A percentile compares a stretch with the other conserved stretches of the same genome.
Conservation (phyloP, 1,140 invertebrate species). For the Apis cerana region DNA sequence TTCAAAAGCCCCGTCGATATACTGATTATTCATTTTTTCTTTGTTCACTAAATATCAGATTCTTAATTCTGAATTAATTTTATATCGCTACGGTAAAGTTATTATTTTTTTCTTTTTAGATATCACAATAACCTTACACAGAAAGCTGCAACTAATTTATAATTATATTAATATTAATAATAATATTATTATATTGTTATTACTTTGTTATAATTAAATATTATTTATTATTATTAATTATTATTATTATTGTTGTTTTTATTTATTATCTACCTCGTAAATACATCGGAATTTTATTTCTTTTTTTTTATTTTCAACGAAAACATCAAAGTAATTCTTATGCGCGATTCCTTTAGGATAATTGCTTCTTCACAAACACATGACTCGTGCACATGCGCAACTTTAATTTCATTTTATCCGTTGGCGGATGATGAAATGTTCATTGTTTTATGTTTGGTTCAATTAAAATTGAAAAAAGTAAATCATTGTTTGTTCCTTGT, state of each 20-base stretch:
- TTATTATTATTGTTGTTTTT: slow-evolving; percentile 50
- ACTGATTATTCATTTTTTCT: slow-evolving; percentile 57
- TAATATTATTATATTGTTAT: slow-evolving; percentile 61
- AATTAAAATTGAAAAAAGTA: slow-evolving; percentile 24
- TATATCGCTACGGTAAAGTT: slow-evolving; percentile 71
- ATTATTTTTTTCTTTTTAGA: slow-evolving; percentile 71
- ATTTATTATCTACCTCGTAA: slow-evolving; percentile 60
- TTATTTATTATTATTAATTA: slow-evolving; percentile 63
- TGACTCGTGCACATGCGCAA: slow-evolving; percentile 20
- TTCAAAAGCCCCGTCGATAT: slow-evolving; percentile 65
- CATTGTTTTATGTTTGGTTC: slow-evolving; percentile 6
- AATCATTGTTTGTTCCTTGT: neutral
- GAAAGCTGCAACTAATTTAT: slow-evolving; percentile 75
- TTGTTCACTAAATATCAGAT: slow-evolving; percentile 66
- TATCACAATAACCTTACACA: slow-evolving; percentile 80
- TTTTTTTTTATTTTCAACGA: slow-evolving; percentile 33
- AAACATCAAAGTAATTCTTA: slow-evolving; percentile 60
- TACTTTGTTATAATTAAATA: slow-evolving; percentile 54
- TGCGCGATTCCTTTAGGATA: slow-evolving; percentile 32
- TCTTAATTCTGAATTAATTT: slow-evolving; percentile 64
- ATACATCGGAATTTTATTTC: slow-evolving; percentile 54
- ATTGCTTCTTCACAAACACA: slow-evolving; percentile 33
- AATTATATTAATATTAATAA: slow-evolving; percentile 64
- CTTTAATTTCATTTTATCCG: slow-evolving; percentile 6
- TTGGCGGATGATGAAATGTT: slow-evolving; percentile 26